A percentile compares a stretch with the other conserved stretches of the same genome.
Evolutionary conservation across 1,140 invertebrate genomes (phyloP).

Genomic region (Drosophila santomea): DNA sequence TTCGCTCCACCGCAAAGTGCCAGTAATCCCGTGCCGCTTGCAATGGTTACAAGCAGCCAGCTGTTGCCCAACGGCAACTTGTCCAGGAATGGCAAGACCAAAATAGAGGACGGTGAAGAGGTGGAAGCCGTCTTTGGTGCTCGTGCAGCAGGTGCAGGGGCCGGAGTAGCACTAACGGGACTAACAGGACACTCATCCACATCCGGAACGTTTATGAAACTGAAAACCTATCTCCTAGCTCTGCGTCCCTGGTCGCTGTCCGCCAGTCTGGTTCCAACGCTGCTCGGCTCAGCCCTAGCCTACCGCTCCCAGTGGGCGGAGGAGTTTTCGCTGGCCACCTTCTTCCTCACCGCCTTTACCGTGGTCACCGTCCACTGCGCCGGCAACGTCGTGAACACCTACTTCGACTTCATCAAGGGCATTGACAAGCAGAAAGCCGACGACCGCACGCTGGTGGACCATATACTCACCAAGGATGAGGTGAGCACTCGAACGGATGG

Average conservation of each 20-base stretch:
- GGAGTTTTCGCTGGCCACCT: slow-evolving; percentile 91
- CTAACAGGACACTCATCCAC: slow-evolving; percentile 18
- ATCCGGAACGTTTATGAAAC: slow-evolving; percentile 90
- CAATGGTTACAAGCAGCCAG: slow-evolving; percentile 68
- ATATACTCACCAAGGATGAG: slow-evolving; percentile 88
- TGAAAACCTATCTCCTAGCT: slow-evolving; percentile 94
- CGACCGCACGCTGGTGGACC: slow-evolving; percentile 96
- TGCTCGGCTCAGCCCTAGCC: slow-evolving; percentile 91
- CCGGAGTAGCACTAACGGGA: slow-evolving; percentile 9
- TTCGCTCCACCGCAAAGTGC: slow-evolving; percentile 14
- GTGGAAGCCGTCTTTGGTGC: neutral
- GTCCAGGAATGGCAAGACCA: slow-evolving; percentile 24
- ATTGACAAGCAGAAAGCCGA: slow-evolving; percentile 96
- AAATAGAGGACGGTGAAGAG: neutral
- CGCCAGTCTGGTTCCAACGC: slow-evolving; percentile 94
- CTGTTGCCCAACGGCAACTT: slow-evolving; percentile 49
- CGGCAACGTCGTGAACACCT: slow-evolving; percentile 98
- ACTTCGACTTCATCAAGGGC: slow-evolving; percentile 97
- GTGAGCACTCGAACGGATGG: slow-evolving; percentile 44
- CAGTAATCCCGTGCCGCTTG: slow-evolving; percentile 49
- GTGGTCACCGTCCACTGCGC: slow-evolving; percentile 96
- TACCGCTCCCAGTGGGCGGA: slow-evolving; percentile 90
- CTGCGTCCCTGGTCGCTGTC: slow-evolving; percentile 96
- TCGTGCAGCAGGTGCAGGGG: slow-evolving; percentile 19
- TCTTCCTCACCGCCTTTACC: slow-evolving; percentile 93